These are phyloP conservation scores for Spinus olivaceus DNA, from an alignment of 2,797 vertebrate genomes.

Conservation along the genomic window DNA sequence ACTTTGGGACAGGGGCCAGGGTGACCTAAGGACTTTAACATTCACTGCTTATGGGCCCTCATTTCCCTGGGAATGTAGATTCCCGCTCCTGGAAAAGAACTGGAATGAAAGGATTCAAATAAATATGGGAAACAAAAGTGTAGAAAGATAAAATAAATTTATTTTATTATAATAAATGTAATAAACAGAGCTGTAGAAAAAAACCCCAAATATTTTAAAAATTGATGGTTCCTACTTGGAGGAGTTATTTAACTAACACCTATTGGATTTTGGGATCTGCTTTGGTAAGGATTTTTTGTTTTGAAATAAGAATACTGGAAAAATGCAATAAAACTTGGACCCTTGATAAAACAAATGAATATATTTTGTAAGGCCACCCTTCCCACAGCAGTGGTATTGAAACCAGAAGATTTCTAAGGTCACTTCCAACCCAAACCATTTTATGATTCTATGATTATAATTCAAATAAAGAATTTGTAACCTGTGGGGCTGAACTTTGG, in stretches of 20 bases:
- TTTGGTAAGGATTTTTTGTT: background rate
- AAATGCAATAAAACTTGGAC: background rate
- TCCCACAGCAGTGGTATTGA: accelerated
- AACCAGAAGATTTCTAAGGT: background rate
- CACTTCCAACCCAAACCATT: background rate
- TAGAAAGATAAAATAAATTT: background rate
- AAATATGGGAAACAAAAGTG: background rate
- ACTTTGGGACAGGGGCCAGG: background rate
- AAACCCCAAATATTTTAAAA: background rate
- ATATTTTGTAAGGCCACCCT: background rate
- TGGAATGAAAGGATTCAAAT: background rate
- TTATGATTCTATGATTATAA: background rate
- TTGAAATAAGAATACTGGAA: background rate
- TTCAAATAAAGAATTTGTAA: background rate
- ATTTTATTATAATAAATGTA: background rate
- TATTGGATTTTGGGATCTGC: background rate
- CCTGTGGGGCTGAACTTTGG: background rate
- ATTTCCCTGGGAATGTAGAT: background rate
- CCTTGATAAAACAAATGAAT: background rate
- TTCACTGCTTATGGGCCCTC: background rate
- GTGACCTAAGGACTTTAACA: background rate
- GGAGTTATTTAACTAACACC: background rate
- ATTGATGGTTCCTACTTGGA: background rate
- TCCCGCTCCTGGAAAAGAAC: background rate
- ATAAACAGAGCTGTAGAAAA: background rate